Evolutionary conservation across 2,113 vertebrate genomes (phyloP).

Genomic region (Rhegmatorhina hoffmannsi): DNA sequence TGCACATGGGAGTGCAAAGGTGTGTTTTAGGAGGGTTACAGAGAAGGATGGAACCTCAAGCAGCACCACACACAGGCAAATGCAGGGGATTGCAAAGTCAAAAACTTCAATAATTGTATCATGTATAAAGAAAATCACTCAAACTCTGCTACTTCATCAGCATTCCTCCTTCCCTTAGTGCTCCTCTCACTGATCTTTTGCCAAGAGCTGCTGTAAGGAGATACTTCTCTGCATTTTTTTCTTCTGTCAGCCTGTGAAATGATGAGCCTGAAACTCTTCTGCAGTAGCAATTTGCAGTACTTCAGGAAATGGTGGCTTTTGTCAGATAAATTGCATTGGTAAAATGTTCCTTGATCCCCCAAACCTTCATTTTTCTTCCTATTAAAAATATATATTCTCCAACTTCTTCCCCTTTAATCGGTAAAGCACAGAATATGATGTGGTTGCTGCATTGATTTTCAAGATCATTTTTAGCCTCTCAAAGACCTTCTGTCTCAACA

Average conservation of each 20-base stretch:
- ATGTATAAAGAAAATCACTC: neutral
- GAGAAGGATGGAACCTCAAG: neutral
- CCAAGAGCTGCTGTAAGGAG: neutral
- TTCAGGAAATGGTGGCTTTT: neutral
- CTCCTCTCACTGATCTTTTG: neutral
- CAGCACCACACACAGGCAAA: neutral
- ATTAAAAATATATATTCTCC: neutral
- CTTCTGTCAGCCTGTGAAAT: neutral
- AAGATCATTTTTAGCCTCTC: slow-evolving; percentile 36
- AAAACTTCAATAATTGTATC: neutral
- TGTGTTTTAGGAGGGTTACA: neutral
- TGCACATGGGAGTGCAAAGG: neutral
- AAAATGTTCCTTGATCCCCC: neutral
- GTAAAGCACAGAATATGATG: neutral
- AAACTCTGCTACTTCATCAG: neutral
- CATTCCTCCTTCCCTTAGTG: neutral
- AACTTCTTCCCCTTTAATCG: neutral
- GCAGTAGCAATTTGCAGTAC: neutral
- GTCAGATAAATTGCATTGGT: neutral
- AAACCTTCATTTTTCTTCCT: neutral
- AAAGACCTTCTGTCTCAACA: slow-evolving; percentile 46
- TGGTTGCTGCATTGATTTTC: slow-evolving; percentile 42
- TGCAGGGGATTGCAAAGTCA: neutral
- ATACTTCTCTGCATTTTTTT: neutral
- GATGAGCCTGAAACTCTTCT: neutral